Evolutionary conservation across 2,888 invertebrate species (phyloP), one percentile per base, ranked within the genome.

Genomic region (Campoplex capitator): DNA sequence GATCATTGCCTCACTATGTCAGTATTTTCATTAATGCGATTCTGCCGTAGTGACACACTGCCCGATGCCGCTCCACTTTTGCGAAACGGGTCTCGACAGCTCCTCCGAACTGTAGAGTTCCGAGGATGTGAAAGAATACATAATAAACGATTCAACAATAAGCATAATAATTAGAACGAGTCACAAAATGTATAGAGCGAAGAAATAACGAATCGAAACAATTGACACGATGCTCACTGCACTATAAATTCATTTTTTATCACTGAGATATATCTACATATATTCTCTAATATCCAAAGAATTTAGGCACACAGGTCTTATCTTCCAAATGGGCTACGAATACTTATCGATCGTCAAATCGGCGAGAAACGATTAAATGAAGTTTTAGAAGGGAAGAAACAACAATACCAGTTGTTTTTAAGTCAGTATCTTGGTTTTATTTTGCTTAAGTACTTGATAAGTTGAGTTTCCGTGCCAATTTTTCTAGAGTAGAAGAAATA

Each of bases 1-100:
- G 92, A 92, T 93, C 90, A 91, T 93, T 93, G 93, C 93, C 92
- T 93, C 93, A 93, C 93, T 93, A 92, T 93, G 93, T 92, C 93
- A 93, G 92, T 91, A 91, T 92, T 92, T 91, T 89, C 84, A 85
- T 79, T 90, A 89, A 89, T 90, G 90, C 91, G 90, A 92, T 92
- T 93, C 93, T 93, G 93, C 93, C 93, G 93, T 93, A 93, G 92
- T 93, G 93, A 92, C 92, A 93, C 93, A 91, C 92, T 93, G 93
- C 91, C 91, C 92, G 93, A 91, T 91, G 92, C 90, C 91, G 92
- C 89, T 93, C 93, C 93, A 93, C 90, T 93, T 93, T 93, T 92
- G 90, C 90, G 90, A 91, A 87, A 90, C 85, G 87, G 88, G 87
- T 78, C 87, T 85, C 82, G 80, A 83, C 77, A 80, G 87, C 81